A percentile compares a stretch with the other conserved stretches of the same genome.
These are phyloP conservation scores for Ivindomyrus marchei DNA, from an alignment of 2,113 vertebrate species.

Conservation along the genomic window DNA sequence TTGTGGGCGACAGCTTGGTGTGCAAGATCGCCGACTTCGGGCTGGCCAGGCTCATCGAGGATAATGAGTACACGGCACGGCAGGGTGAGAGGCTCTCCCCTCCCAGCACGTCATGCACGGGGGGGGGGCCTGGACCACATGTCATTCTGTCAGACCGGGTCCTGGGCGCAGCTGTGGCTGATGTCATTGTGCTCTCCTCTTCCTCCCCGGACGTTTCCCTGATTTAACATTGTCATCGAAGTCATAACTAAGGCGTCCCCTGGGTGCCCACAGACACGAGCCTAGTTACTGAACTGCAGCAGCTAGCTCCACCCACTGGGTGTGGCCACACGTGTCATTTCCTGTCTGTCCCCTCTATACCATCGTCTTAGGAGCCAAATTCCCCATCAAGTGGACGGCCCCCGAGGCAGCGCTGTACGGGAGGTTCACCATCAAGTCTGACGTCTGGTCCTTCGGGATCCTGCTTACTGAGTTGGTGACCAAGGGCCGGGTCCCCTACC, in stretches of 20 bases:
- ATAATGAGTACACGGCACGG: slow-evolving; percentile 94
- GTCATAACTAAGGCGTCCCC: neutral
- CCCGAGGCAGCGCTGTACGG: slow-evolving; percentile 91
- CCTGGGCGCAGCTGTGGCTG: neutral
- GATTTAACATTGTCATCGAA: neutral
- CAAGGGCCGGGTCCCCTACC: slow-evolving; percentile 95
- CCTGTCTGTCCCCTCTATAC: neutral
- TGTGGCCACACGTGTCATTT: neutral
- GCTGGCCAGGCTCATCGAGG: slow-evolving; percentile 89
- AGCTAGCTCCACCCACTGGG: neutral
- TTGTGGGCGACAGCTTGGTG: slow-evolving; percentile 86
- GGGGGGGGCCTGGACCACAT: neutral
- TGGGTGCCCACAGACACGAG: neutral
- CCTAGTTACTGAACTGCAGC: neutral
- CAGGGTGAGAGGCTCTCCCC: slow-evolving; percentile 68
- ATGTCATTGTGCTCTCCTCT: neutral
- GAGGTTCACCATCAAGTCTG: slow-evolving; percentile 97
- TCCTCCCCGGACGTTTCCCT: neutral
- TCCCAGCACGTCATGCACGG: neutral
- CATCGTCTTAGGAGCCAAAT: slow-evolving; percentile 77
- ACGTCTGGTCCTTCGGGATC: slow-evolving; percentile 96
- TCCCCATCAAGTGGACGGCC: slow-evolving; percentile 97
- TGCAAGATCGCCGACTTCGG: slow-evolving; percentile 98
- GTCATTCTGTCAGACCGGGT: neutral
- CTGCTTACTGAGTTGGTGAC: slow-evolving; percentile 93